phyloP scores from a whole-genome alignment of 2,113 vertebrate genomes.

The Electrona antarctica region DNA sequence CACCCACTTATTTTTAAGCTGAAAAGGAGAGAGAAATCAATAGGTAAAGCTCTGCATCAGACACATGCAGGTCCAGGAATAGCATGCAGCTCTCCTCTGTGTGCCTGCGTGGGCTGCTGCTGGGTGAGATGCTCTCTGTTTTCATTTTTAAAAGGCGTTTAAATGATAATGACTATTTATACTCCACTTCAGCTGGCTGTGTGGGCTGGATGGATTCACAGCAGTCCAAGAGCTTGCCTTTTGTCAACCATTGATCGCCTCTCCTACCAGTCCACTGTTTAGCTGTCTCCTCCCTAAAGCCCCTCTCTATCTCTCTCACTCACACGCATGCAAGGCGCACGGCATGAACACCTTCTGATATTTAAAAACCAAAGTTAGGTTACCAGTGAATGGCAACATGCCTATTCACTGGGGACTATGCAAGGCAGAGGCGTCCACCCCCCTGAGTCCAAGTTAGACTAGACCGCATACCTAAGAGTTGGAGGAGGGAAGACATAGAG shows the following conservation, averaged over 20 bases:
- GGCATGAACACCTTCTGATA: no score
- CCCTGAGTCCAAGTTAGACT: no score
- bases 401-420: no score
- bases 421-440: no score
- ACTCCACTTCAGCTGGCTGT: conserved; percentile 59
- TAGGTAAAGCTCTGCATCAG: no score
- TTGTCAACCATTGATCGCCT: conserved; percentile 57
- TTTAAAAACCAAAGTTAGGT: no score
- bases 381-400: no score
- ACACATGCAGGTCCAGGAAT: conserved; percentile 9
- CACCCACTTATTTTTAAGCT: no score
- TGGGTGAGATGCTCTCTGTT: conserved; percentile 43
- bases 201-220: conserved; percentile 73
- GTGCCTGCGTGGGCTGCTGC: conserved; percentile 43
- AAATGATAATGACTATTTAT: conserved; percentile 77
- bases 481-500: no score
- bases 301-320: conserved; percentile 3
- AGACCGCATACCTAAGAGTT: no score
- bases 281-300: conserved; percentile 1
- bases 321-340: not conserved
- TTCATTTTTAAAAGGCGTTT: conserved; percentile 65
- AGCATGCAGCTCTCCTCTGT: conserved; percentile 21
- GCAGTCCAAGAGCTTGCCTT: conserved; percentile 51
- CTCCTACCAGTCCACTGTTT: conserved; percentile 10
- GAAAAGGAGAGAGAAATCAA: no score